These are phyloP conservation scores for Pediacus dermestoides DNA, from an alignment of 2,888 invertebrate species.

Conservation along the genomic window DNA sequence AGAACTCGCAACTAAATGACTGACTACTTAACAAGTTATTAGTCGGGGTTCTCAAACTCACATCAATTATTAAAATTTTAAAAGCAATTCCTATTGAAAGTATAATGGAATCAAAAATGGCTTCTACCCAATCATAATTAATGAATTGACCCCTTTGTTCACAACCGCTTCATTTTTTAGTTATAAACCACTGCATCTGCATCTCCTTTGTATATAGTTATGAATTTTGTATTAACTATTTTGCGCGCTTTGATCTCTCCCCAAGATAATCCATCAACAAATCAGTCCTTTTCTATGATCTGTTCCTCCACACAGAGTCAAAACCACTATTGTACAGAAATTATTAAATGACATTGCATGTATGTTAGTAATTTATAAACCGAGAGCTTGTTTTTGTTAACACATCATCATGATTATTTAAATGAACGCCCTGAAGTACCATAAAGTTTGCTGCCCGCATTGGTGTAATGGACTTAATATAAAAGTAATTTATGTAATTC, in stretches of 20 bases:
- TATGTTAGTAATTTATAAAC: not conserved
- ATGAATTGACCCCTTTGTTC: slow-evolving; percentile 15
- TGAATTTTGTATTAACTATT: slow-evolving; percentile 1
- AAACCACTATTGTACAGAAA: too few species aligned
- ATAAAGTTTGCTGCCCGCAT: slow-evolving; percentile 7
- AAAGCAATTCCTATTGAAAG: slow-evolving; percentile 39
- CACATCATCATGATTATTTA: slow-evolving; percentile 1
- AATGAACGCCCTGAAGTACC: not conserved
- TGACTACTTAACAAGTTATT: slow-evolving; percentile 34
- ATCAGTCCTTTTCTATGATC: too few species aligned
- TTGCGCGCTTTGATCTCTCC: too few species aligned
- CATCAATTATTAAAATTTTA: slow-evolving; percentile 43
- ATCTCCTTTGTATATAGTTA: slow-evolving; percentile 3
- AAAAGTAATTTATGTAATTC: slow-evolving; percentile 4
- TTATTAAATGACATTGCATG: not conserved
- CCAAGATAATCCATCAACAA: too few species aligned
- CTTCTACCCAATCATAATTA: slow-evolving; percentile 20
- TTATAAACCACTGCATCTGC: not conserved
- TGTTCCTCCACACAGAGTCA: too few species aligned
- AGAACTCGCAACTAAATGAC: slow-evolving; percentile 5
- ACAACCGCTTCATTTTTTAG: slow-evolving; percentile 5
- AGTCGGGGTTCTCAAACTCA: slow-evolving; percentile 38
- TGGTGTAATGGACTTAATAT: not conserved
- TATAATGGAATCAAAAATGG: slow-evolving; percentile 35
- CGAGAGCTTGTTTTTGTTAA: not conserved